Evolutionary conservation across 2,113 vertebrate species (phyloP).

Genomic region (Macrotus californicus): DNA sequence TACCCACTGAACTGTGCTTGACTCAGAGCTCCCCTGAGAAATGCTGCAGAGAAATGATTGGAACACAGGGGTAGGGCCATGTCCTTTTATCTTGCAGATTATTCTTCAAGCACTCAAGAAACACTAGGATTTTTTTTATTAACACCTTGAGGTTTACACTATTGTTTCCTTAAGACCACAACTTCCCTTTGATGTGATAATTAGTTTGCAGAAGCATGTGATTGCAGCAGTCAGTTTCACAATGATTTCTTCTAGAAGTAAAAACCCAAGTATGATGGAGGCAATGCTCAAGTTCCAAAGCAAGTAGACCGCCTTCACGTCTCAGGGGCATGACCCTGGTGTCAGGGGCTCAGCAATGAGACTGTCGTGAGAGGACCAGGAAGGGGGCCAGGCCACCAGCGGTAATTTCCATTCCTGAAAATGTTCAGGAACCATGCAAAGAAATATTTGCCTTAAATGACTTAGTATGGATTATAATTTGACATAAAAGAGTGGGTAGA

Average conservation of each 20-base stretch:
- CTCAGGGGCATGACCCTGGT: not conserved
- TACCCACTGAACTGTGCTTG: not conserved
- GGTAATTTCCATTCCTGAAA: not conserved
- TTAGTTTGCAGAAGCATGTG: not conserved
- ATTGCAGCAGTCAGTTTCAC: not conserved
- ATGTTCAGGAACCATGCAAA: not conserved
- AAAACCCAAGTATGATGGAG: not conserved
- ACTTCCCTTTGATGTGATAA: not conserved
- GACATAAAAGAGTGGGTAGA: not conserved
- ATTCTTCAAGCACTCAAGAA: not conserved
- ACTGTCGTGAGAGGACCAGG: not conserved
- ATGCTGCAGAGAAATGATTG: not conserved
- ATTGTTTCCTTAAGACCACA: slow-evolving; percentile 12
- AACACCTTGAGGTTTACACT: not conserved
- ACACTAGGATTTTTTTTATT: not conserved
- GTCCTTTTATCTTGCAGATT: not conserved
- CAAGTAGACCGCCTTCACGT: not conserved
- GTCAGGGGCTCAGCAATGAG: not conserved
- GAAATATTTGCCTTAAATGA: not conserved
- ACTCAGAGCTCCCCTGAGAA: not conserved
- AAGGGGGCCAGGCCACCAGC: not conserved
- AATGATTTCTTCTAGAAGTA: not conserved
- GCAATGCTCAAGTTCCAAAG: not conserved
- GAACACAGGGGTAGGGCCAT: not conserved
- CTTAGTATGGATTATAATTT: not conserved